These are phyloP conservation scores for Numenius arquata DNA, from an alignment of 2,113 vertebrate species.

Conservation along the genomic window DNA sequence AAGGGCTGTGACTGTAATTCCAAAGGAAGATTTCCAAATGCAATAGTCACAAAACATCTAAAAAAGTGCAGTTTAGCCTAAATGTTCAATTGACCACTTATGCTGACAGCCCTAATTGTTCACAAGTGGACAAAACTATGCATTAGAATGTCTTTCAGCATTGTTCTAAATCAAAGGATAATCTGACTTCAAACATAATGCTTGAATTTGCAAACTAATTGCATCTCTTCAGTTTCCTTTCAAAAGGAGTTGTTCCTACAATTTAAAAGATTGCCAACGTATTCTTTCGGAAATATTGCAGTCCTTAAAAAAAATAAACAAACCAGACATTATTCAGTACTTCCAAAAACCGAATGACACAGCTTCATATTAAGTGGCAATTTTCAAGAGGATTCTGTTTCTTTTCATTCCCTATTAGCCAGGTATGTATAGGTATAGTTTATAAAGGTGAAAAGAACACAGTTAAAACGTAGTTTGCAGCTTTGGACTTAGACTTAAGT, in stretches of 20 bases:
- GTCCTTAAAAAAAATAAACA: not conserved
- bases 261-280: conserved; percentile 40
- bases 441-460: not conserved
- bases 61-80: conserved; percentile 60
- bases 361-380: not conserved
- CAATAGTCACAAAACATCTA: conserved; percentile 51
- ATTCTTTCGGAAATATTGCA: conserved; percentile 6
- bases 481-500: not conserved
- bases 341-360: conserved; percentile 3
- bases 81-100: conserved; percentile 60
- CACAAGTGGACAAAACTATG: conserved; percentile 49
- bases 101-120: conserved; percentile 66
- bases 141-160: conserved; percentile 60
- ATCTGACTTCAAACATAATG: conserved; percentile 56
- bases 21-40: conserved; percentile 58
- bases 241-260: conserved; percentile 51
- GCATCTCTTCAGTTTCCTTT: conserved; percentile 62
- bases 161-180: conserved; percentile 67
- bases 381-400: conserved; percentile 7
- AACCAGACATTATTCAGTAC: not conserved
- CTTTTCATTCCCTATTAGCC: not conserved
- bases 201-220: conserved; percentile 69
- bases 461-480: not conserved
- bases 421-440: not conserved
- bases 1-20: conserved; percentile 51